Conservation (phyloP, 2,797 vertebrate genomes). For the Staurois parvus region DNA sequence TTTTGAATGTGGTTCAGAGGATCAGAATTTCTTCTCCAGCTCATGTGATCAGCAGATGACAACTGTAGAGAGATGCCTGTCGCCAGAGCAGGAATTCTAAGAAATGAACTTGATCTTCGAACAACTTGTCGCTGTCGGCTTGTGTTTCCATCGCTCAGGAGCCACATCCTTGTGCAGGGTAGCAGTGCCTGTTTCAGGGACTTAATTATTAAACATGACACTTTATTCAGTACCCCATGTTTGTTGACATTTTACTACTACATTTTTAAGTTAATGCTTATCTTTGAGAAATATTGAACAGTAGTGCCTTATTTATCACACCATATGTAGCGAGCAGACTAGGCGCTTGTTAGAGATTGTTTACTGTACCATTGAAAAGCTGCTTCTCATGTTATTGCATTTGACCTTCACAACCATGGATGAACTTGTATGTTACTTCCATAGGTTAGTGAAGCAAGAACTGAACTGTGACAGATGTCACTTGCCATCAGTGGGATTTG, state of each 20-base stretch:
- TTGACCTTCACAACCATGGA: not conserved
- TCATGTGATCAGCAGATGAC: slow-evolving; percentile 46
- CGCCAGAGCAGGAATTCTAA: slow-evolving; percentile 26
- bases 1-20: slow-evolving; percentile 2
- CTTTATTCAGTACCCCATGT: not conserved
- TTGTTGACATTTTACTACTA: not conserved
- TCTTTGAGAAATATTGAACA: not conserved
- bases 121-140: slow-evolving; percentile 29
- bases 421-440: not conserved
- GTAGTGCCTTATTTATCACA: not conserved
- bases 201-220: not conserved
- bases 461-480: too few species aligned
- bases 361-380: not conserved
- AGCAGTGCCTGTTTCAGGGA: not conserved
- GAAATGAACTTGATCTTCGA: slow-evolving; percentile 49
- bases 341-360: not conserved
- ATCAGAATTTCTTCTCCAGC: not conserved
- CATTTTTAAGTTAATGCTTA: not conserved
- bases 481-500: too few species aligned
- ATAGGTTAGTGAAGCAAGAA: not conserved
- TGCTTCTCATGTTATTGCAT: not conserved
- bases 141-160: slow-evolving; percentile 22
- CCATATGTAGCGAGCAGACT: not conserved
- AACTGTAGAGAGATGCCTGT: slow-evolving; percentile 20
- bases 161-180: not conserved